Evolutionary conservation across 2,113 vertebrate species (phyloP), one percentile per base, ranked within the genome.

Genomic region (Hepsetus odoe): DNA sequence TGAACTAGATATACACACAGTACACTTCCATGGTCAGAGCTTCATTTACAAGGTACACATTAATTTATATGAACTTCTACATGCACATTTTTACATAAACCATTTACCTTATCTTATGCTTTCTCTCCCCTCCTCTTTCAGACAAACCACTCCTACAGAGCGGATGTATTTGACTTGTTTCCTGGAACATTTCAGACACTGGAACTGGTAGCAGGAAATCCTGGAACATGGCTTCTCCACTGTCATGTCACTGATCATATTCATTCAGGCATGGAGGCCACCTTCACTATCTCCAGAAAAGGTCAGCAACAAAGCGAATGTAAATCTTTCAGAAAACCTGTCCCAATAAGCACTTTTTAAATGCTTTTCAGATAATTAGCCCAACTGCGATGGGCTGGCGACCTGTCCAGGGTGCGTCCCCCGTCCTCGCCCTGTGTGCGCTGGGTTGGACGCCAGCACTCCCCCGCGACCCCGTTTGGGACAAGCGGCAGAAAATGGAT

Each of bases 11-110:
- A 88, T 98, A 74, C 97, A 99, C 75, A 99, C 97, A 0, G 93
- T 96, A 35, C 97, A 99, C 85, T 98, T 97, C 84, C 97, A 98
- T 0, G 97, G 94, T 7, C 94, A 98, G 89, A 97, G 94, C 22
- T 98, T 97, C 88, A 94, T 94, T 72, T 96, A 97, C 89, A 97
- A 94, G 91, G 96, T 98, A 68, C 40, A 61, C 16, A 61, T 58
- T 44, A 59, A 42, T 18, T 62, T 9, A 20, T 51, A 28, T 40
- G 59, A 13, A 12, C 1, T 46, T 28, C 1, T 33, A 38, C 46
- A 13, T 28, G 24, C 26, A 5, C 33, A 49, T 46, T 6, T 14
- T 61, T 0, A 64, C 1, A 40, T 1, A 44, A 8, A 53, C n/a
- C 0, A 58, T 26, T 3, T 61, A 20, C 53, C n/a, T 44, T 14